phyloP scores from a whole-genome alignment of 1,140 invertebrate genomes.

The Leptopilina boulardi region DNA sequence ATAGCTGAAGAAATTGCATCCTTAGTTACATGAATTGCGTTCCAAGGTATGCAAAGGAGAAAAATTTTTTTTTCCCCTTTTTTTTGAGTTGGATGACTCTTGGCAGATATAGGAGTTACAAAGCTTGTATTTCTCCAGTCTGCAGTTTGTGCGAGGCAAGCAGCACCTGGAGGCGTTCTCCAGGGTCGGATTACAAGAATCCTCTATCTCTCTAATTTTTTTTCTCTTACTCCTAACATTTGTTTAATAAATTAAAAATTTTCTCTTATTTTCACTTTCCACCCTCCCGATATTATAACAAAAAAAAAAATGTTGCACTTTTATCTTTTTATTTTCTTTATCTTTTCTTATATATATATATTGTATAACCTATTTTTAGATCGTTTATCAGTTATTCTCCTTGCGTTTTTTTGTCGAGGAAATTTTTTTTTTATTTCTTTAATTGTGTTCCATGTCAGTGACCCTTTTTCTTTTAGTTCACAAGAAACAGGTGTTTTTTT shows the following conservation, averaged over 20 bases:
- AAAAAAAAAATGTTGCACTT: too few species aligned
- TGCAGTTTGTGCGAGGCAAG: neutral
- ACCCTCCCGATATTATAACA: too few species aligned
- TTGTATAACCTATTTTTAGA: too few species aligned
- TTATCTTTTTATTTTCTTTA: too few species aligned
- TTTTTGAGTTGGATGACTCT: neutral
- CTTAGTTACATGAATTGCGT: neutral
- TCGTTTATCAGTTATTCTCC: too few species aligned
- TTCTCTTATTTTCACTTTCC: neutral
- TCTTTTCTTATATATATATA: too few species aligned
- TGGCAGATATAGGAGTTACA: slow-evolving; percentile 17
- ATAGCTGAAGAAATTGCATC: slow-evolving; percentile 25
- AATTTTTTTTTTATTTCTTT: too few species aligned
- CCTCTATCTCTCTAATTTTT: too few species aligned
- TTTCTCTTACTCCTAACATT: neutral
- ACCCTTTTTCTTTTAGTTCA: too few species aligned
- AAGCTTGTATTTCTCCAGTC: slow-evolving; percentile 8
- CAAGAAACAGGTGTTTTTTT: too few species aligned
- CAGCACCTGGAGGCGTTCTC: slow-evolving; percentile 23
- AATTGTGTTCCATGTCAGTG: too few species aligned
- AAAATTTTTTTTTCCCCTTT: neutral
- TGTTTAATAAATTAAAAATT: neutral
- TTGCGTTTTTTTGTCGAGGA: too few species aligned
- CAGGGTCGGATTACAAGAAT: slow-evolving; percentile 13
- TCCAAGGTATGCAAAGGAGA: neutral